Conservation (phyloP, 2,113 vertebrate genomes). For the rat (Rattus norvegicus) region GRCr8 NC_086024.1:114705501-114706000, state of each 20-base stretch:
- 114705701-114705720: constrained; percentile 31
- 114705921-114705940: not conserved
- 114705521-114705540: not conserved
- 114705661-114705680: not conserved
- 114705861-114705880: not conserved
- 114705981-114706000: not conserved
- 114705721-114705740: constrained; percentile 29
- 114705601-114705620: not conserved
- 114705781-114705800: not conserved
- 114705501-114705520: not conserved
- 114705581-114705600: not conserved
- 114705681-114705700: constrained; percentile 20
- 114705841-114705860: not conserved
- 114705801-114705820: not conserved
- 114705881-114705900: not conserved
- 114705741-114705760: constrained; percentile 30
- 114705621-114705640: not conserved
- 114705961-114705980: not conserved
- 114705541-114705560: not conserved
- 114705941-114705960: not conserved
- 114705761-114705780: not conserved
- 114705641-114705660: not conserved
- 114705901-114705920: constrained; percentile 16
- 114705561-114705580: not conserved
- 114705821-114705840: not conserved